A percentile compares a stretch with the other conserved stretches of the same genome.
Conservation (phyloP, 2,113 vertebrate species). For the Corynorhinus townsendii region DNA sequence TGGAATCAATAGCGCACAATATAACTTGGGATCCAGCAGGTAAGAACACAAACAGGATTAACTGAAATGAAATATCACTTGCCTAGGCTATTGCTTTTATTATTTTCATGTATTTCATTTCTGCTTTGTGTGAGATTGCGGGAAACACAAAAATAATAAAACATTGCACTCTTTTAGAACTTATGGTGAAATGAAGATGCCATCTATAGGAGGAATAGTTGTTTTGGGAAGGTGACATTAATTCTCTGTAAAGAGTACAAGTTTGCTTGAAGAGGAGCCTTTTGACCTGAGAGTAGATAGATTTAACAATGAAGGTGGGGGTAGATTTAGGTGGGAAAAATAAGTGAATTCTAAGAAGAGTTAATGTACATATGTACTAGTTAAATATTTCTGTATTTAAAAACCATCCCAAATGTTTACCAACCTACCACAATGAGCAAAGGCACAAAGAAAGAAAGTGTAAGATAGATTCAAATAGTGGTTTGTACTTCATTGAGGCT, state of each 20-base stretch:
- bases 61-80: neutral
- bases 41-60: constrained; percentile 69
- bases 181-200: neutral
- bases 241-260: neutral
- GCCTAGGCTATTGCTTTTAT: neutral
- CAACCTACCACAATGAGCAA: neutral
- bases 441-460: neutral
- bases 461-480: neutral
- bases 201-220: neutral
- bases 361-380: neutral
- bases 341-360: neutral
- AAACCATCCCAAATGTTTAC: constrained; percentile 1
- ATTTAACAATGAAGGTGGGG: neutral
- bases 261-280: neutral
- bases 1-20: constrained; percentile 89
- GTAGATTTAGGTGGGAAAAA: neutral
- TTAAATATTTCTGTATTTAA: neutral
- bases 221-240: neutral
- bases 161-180: neutral
- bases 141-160: constrained; percentile 7
- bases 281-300: neutral
- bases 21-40: constrained; percentile 96
- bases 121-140: neutral
- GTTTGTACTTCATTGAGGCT: neutral
- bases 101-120: constrained; percentile 22